phyloP scores from a whole-genome alignment of 2,888 invertebrate genomes.

The Cactoblastis cactorum region DNA sequence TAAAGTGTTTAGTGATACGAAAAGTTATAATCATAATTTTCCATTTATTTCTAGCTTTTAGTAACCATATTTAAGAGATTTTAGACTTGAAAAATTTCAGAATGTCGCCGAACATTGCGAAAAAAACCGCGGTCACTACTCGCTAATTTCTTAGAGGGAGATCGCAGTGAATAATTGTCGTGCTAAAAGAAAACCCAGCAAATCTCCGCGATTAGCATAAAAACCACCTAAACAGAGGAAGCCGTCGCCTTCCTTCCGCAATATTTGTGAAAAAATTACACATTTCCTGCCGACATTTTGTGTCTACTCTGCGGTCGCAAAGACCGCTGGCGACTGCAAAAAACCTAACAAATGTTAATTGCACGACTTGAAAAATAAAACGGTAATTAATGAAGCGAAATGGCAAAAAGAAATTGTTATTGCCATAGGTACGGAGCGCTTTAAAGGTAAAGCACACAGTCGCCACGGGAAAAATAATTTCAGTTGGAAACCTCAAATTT shows the following conservation, averaged over 20 bases:
- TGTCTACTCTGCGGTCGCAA: conserved; percentile 45
- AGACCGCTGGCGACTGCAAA: conserved; percentile 45
- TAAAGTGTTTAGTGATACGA: neutral
- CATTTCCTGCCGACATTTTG: conserved; percentile 72
- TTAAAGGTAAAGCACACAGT: conserved; percentile 24
- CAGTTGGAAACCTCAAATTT: conserved; percentile 29
- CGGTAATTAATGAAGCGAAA: conserved; percentile 62
- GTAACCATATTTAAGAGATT: neutral
- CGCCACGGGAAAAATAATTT: conserved; percentile 11
- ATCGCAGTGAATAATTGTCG: conserved; percentile 65
- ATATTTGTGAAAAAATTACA: conserved; percentile 76
- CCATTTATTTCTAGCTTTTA: neutral
- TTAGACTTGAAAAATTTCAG: neutral
- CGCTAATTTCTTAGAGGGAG: conserved; percentile 61
- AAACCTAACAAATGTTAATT: conserved; percentile 67
- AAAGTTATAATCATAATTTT: neutral
- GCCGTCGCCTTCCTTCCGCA: conserved; percentile 73
- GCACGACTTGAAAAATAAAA: conserved; percentile 59
- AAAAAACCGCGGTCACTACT: conserved; percentile 21
- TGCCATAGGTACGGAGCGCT: conserved; percentile 33
- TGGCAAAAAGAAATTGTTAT: conserved; percentile 56
- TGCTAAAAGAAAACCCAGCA: conserved; percentile 68
- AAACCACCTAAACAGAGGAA: conserved; percentile 76
- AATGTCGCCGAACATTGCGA: neutral
- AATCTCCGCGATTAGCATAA: conserved; percentile 76